Evolutionary conservation across 1,140 invertebrate species (phyloP), one percentile per base, ranked within the genome.

Genomic region (Brachionus angularis): DNA sequence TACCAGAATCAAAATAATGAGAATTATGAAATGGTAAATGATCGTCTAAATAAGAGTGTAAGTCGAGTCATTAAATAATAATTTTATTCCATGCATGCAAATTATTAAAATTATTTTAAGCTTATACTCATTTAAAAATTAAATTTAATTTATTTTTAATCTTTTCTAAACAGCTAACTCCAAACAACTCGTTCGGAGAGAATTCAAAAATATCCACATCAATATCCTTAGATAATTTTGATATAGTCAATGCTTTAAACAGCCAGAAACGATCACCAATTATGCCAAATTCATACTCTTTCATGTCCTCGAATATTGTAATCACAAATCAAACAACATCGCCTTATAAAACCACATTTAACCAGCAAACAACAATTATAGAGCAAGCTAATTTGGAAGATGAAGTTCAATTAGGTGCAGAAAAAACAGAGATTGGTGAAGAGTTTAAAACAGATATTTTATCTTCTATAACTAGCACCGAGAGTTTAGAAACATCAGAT

Each of bases 11-110:
- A 34, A 36, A 58, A 18, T 33, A 39, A 58, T 36, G 53, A 58
- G 21, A 58, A n/a, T n/a, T n/a, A n/a, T n/a, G n/a, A n/a, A n/a
- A n/a, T n/a, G n/a, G n/a, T n/a, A n/a, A n/a, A 58, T 58, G 53
- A 58, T 58, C 16, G 53, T 21, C 18, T 58, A 23, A 58, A 58
- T n/a, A 58, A 58, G 14, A 58, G 53, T 39, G 53, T 58, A 58
- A 39, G 53, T 58, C 12, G 33, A 12, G 33, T n/a, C n/a, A n/a
- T n/a, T n/a, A n/a, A n/a, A n/a, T n/a, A 12, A 34, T 34, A 34
- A 34, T 34, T 34, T 34, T n/a, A n/a, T n/a, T n/a, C n/a, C n/a
- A n/a, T n/a, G n/a, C n/a, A n/a, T n/a, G n/a, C n/a, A n/a, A n/a
- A n/a, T n/a, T n/a, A n/a, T n/a, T n/a, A n/a, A n/a, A n/a, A n/a